These are phyloP conservation scores for Xylota segnis DNA, from an alignment of 2,888 invertebrate species.

Conservation along the genomic window DNA sequence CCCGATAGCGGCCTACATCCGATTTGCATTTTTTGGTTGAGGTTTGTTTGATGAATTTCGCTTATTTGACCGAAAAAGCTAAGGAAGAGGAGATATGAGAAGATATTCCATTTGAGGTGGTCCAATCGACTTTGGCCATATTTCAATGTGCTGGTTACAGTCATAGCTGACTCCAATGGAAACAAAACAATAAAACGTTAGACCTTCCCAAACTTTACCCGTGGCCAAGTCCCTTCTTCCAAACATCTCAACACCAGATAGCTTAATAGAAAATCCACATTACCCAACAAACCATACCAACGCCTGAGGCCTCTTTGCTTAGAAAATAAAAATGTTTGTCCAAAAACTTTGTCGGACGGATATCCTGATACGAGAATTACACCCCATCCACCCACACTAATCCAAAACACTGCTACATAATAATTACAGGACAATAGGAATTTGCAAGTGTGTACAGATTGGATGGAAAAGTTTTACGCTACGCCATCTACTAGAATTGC, in stretches of 20 bases:
- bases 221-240: neutral
- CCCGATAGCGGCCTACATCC: too few relatives aligned
- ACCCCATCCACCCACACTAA: conserved; percentile 25
- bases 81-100: too few relatives aligned
- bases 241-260: conserved; percentile 60
- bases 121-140: too few relatives aligned
- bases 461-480: conserved; percentile 62
- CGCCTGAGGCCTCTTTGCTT: conserved; percentile 61
- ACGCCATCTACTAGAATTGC: conserved; percentile 2
- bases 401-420: conserved; percentile 81
- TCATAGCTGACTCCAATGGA: too few relatives aligned
- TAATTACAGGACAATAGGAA: conserved; percentile 80
- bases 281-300: conserved; percentile 48
- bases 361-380: conserved; percentile 69
- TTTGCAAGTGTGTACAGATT: conserved; percentile 71
- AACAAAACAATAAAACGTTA: too few relatives aligned
- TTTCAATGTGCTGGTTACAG: too few relatives aligned
- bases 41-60: too few relatives aligned
- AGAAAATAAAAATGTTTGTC: conserved; percentile 43
- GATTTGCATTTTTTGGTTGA: too few relatives aligned
- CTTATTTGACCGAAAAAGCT: too few relatives aligned
- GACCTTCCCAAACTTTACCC: too few relatives aligned
- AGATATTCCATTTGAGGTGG: too few relatives aligned
- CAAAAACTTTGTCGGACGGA: conserved; percentile 73
- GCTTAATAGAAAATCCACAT: conserved; percentile 49